Evolutionary conservation across 2,113 vertebrate species (phyloP).

Genomic region (Ammodytes dubius): DNA sequence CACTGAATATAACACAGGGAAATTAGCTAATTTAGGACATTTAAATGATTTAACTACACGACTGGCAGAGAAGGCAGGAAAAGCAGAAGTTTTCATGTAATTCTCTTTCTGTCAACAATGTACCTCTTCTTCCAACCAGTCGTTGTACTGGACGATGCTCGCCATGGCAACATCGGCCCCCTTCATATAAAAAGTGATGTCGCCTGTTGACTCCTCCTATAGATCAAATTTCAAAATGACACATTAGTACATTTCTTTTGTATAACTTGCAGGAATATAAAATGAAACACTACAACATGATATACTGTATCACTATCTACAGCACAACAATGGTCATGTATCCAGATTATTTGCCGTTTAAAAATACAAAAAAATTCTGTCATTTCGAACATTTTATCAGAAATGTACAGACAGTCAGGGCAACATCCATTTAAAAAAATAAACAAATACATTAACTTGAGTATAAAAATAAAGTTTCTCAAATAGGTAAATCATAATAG

Average conservation of each 20-base stretch:
- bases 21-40: background rate
- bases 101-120: background rate
- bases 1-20: background rate
- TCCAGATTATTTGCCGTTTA: too few relatives aligned
- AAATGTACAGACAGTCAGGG: too few relatives aligned
- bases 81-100: background rate
- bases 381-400: too few relatives aligned
- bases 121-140: conserved; percentile 99
- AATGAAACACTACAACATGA: background rate
- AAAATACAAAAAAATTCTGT: too few relatives aligned
- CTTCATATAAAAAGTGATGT: conserved; percentile 99
- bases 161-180: conserved; percentile 98
- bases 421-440: too few relatives aligned
- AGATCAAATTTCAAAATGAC: background rate
- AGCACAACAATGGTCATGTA: too few relatives aligned
- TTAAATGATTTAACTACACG: too few relatives aligned
- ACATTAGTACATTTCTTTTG: background rate
- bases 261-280: background rate
- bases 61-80: background rate
- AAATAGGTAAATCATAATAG: too few relatives aligned
- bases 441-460: too few relatives aligned
- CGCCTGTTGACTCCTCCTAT: conserved; percentile 94
- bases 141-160: conserved; percentile 96
- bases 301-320: too few relatives aligned
- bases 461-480: too few relatives aligned